Evolutionary conservation across 2,113 vertebrate species (phyloP).

Genomic region (Monopterus albus): DNA sequence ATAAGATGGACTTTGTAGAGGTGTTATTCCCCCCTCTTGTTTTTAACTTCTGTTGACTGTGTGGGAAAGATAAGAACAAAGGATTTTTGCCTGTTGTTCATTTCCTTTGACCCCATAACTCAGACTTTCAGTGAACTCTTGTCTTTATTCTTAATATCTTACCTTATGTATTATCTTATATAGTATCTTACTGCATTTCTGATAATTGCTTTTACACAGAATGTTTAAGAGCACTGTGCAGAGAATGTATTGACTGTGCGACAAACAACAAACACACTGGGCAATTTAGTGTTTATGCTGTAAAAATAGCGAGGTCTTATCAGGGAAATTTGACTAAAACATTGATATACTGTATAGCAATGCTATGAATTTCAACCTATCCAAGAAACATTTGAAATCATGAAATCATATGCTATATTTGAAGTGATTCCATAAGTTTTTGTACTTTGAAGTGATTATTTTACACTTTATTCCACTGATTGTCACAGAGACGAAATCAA

Average conservation of each 20-base stretch:
- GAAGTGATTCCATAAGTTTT: slow-evolving; percentile 34
- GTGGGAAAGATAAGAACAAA: slow-evolving; percentile 53
- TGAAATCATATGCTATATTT: slow-evolving; percentile 37
- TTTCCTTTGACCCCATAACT: slow-evolving; percentile 54
- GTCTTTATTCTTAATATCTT: too few species aligned
- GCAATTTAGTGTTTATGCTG: neutral
- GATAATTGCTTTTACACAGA: neutral
- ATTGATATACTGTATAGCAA: neutral
- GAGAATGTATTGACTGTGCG: neutral
- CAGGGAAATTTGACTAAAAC: neutral
- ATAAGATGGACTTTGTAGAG: slow-evolving; percentile 66
- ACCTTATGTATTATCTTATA: too few species aligned
- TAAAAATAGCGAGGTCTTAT: neutral
- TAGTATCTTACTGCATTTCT: neutral
- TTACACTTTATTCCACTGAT: slow-evolving; percentile 4
- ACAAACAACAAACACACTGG: neutral
- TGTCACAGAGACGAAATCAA: neutral
- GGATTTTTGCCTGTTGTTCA: slow-evolving; percentile 51
- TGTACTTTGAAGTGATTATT: slow-evolving; percentile 31
- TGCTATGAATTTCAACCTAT: neutral
- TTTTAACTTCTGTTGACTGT: slow-evolving; percentile 57
- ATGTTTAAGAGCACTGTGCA: neutral
- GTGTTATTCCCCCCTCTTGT: slow-evolving; percentile 9
- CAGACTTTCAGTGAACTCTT: too few species aligned
- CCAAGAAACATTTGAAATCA: slow-evolving; percentile 32